These are phyloP conservation scores for Pongo abelii DNA, from an alignment of 2,113 vertebrate genomes.

Conservation along the genomic window DNA sequence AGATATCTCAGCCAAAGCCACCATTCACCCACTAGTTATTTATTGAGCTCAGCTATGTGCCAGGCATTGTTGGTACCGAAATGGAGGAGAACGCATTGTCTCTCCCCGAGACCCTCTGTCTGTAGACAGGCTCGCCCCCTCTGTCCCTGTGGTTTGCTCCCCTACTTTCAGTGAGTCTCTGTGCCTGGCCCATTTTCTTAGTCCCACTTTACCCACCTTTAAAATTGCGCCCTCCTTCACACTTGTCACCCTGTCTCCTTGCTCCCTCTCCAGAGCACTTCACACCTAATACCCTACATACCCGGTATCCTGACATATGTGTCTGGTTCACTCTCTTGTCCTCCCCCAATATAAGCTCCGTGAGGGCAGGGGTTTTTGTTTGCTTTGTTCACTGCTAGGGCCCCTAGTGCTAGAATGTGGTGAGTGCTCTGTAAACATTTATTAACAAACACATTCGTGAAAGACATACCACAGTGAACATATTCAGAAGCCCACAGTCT, in stretches of 20 bases:
- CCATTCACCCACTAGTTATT: not conserved
- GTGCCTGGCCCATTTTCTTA: not conserved
- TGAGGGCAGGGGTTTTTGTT: not conserved
- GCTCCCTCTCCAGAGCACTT: not conserved
- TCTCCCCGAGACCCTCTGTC: not conserved
- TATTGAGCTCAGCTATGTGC: not conserved
- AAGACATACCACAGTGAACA: not conserved
- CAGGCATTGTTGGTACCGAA: not conserved
- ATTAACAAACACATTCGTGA: not conserved
- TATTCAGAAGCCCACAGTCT: not conserved
- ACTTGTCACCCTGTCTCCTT: not conserved
- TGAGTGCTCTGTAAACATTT: not conserved
- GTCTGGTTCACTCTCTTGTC: not conserved
- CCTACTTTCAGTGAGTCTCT: not conserved
- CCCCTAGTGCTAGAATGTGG: not conserved
- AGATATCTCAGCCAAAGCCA: not conserved
- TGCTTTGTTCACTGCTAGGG: not conserved
- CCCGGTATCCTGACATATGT: not conserved
- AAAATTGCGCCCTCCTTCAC: not conserved
- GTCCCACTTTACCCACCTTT: not conserved
- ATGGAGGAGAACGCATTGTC: not conserved
- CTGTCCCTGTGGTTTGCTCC: not conserved
- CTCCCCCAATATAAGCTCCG: not conserved
- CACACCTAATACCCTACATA: not conserved
- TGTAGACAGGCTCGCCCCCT: rapidly evolving